Evolutionary conservation across 2,797 vertebrate genomes (phyloP), one percentile per base, ranked within the genome.

Genomic region (Poecilia velifera): DNA sequence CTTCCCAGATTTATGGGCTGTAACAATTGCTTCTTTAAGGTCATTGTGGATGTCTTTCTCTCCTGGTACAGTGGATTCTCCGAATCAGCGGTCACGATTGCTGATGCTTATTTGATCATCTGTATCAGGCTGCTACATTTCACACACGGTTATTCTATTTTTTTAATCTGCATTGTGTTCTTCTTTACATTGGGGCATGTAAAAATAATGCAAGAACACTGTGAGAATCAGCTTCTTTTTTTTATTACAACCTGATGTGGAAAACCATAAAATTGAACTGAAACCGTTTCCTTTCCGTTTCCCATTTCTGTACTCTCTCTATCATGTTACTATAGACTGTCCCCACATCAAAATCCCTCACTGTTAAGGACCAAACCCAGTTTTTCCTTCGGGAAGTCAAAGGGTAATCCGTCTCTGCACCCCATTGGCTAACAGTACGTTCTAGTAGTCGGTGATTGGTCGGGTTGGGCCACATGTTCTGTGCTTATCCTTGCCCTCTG

Each of bases 401-500:
- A 22, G 36, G 20, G 36, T 12, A 68, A 41, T 43, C 68, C 28
- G 41, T 71, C 25, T 45, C 41, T 18, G 41, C 41, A 18, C 43
- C 68, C 25, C 68, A 71, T 71, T 71, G 68, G 68, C 25, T 71
- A 45, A 14, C 41, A 45, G 10, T 28, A 28, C 41, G 7, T n/a
- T 71, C 4, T 45, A 14, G 41, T 45, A 45, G 45, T 45, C 68
- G 28, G 39, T 45, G 68, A 71, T 71, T 71, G 68, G 68, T 45
- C 28, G 68, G 68, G 68, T 45, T 71, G 68, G n/a, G 68, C 5
- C 68, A 71, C 41, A 71, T 71, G 68, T 71, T 71, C 41, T 45
- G 6, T 28, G 4, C 68, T 71, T n/a, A 71, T 71, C 68, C 68
- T 71, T 45, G 3, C 41, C 41, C 41, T 43, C 41, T 45, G 68